These are phyloP conservation scores for Buphagus erythrorhynchus DNA, from an alignment of 2,797 vertebrate genomes.

Conservation along the genomic window DNA sequence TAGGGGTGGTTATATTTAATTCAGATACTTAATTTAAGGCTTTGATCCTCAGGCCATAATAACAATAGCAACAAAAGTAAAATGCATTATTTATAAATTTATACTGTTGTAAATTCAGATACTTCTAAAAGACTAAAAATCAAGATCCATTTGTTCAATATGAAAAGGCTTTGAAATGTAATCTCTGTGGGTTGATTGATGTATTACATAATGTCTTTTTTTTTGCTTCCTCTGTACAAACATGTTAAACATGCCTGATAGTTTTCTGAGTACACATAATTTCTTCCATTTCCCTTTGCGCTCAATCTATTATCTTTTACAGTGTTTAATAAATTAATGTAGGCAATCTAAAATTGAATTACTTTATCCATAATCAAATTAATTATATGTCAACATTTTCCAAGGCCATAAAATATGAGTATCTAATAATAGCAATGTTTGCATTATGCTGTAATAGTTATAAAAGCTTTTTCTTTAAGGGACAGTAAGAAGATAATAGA, in stretches of 20 bases:
- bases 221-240: slow-evolving; percentile 37
- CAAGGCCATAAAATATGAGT: slow-evolving; percentile 37
- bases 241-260: slow-evolving; percentile 45
- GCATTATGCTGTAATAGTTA: neutral
- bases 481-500: neutral
- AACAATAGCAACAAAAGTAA: slow-evolving; percentile 44
- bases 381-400: slow-evolving; percentile 60
- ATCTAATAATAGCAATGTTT: neutral
- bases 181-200: slow-evolving; percentile 43
- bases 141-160: slow-evolving; percentile 49
- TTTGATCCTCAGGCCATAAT: slow-evolving; percentile 42
- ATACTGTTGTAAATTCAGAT: slow-evolving; percentile 40
- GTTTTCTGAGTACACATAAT: slow-evolving; percentile 34
- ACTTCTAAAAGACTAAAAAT: slow-evolving; percentile 54
- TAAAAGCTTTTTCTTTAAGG: neutral
- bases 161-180: slow-evolving; percentile 57
- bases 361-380: slow-evolving; percentile 71
- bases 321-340: slow-evolving; percentile 70
- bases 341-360: slow-evolving; percentile 71
- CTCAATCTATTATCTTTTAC: slow-evolving; percentile 50
- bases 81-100: slow-evolving; percentile 68
- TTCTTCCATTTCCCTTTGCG: slow-evolving; percentile 48
- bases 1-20: slow-evolving; percentile 37
- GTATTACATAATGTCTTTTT: slow-evolving; percentile 29
- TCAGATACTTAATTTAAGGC: slow-evolving; percentile 29